These are phyloP conservation scores for Sparus aurata DNA, from an alignment of 2,797 vertebrate genomes.

Conservation along the genomic window DNA sequence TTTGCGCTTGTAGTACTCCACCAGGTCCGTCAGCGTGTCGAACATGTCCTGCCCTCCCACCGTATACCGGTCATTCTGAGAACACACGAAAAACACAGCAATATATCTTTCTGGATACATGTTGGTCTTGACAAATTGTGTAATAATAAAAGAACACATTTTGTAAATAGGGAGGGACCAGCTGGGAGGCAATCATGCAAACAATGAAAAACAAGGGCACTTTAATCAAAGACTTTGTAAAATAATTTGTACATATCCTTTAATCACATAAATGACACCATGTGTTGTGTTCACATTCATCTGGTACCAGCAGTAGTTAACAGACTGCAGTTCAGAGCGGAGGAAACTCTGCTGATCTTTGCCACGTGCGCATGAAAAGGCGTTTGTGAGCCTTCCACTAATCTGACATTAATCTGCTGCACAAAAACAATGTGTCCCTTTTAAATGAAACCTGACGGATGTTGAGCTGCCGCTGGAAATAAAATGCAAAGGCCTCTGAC, in stretches of 20 bases:
- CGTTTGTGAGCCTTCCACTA: slow-evolving; percentile 37
- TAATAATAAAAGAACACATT: neutral
- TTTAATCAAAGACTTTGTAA: neutral
- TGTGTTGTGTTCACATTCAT: neutral
- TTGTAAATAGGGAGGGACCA: neutral
- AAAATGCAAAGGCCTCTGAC: slow-evolving; percentile 48
- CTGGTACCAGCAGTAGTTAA: neutral
- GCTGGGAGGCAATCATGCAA: neutral
- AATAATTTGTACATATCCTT: neutral
- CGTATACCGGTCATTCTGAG: slow-evolving; percentile 92
- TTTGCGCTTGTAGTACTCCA: slow-evolving; percentile 92
- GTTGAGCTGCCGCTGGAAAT: slow-evolving; percentile 54
- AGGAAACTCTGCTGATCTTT: slow-evolving; percentile 38
- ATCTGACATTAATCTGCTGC: slow-evolving; percentile 50
- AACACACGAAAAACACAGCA: slow-evolving; percentile 32
- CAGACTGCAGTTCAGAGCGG: neutral
- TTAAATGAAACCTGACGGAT: slow-evolving; percentile 30
- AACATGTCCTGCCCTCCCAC: slow-evolving; percentile 91
- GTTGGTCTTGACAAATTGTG: neutral
- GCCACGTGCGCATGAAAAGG: slow-evolving; percentile 36
- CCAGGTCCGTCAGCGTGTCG: slow-evolving; percentile 92
- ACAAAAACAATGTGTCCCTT: slow-evolving; percentile 44
- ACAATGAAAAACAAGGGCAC: neutral
- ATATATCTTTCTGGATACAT: neutral
- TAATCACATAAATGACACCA: neutral